phyloP scores from a whole-genome alignment of 1,140 invertebrate genomes.

The Drosophila virilis region DNA sequence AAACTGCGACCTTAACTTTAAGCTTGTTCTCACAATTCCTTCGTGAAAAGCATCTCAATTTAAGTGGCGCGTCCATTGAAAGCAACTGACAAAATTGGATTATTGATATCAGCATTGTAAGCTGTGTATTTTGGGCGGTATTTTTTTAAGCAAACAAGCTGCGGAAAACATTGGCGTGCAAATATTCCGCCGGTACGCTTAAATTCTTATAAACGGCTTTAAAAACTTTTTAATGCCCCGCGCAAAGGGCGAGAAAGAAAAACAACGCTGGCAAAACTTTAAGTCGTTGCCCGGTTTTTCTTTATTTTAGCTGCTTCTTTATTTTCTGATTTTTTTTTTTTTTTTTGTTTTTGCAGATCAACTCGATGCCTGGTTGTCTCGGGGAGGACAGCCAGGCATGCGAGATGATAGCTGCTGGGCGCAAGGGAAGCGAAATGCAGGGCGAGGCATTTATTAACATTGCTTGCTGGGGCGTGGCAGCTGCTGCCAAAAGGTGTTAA shows the following conservation, averaged over 20 bases:
- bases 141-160: constrained; percentile 48
- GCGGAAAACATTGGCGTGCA: constrained; percentile 24
- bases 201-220: constrained; percentile 66
- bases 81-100: constrained; percentile 64
- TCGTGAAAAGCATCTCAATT: neutral
- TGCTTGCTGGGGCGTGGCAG: constrained; percentile 55
- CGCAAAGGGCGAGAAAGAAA: constrained; percentile 8
- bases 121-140: constrained; percentile 27
- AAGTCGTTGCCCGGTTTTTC: constrained; percentile 37
- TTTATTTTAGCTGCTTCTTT: constrained; percentile 3
- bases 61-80: constrained; percentile 26
- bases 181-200: constrained; percentile 47
- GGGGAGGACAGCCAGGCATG: neutral
- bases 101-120: constrained; percentile 76
- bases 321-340: constrained; percentile 3
- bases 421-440: neutral
- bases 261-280: constrained; percentile 22
- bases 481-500: constrained; percentile 69
- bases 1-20: constrained; percentile 1
- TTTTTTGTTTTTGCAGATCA: constrained; percentile 38
- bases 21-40: constrained; percentile 14
- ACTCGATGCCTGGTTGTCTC: constrained; percentile 16
- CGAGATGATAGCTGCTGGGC: neutral
- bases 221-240: constrained; percentile 70
- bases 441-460: constrained; percentile 70